A percentile compares a stretch with the other conserved stretches of the same genome.
These are phyloP conservation scores for Regulus satrapa DNA, from an alignment of 2,113 vertebrate genomes.

Conservation along the genomic window DNA sequence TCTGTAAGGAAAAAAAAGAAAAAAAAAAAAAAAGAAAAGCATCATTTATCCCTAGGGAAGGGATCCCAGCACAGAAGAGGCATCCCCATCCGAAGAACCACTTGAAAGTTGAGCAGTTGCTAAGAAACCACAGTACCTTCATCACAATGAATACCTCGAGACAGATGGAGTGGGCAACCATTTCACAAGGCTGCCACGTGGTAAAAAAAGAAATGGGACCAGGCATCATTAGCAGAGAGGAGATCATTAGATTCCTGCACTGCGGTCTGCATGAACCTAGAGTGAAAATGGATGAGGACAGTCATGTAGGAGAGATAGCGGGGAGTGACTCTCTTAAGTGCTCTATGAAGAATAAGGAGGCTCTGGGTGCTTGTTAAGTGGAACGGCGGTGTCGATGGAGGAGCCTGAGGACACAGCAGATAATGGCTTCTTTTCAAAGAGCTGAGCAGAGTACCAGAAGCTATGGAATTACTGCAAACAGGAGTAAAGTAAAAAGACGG, in stretches of 20 bases:
- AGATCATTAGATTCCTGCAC: slow-evolving; percentile 46
- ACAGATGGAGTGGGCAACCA: not conserved
- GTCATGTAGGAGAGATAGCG: slow-evolving; percentile 17
- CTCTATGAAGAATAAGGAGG: slow-evolving; percentile 54
- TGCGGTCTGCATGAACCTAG: not conserved
- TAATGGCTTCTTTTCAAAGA: slow-evolving; percentile 64
- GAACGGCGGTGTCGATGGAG: not conserved
- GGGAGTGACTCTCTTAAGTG: slow-evolving; percentile 9
- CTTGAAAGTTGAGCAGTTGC: slow-evolving; percentile 34
- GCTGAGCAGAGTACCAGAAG: slow-evolving; percentile 20
- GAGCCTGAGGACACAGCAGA: slow-evolving; percentile 47
- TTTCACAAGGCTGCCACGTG: slow-evolving; percentile 3
- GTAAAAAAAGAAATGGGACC: slow-evolving; percentile 1
- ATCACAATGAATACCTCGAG: not conserved
- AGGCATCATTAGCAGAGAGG: slow-evolving; percentile 31
- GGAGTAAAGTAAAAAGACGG: slow-evolving; percentile 31
- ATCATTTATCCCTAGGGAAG: not conserved
- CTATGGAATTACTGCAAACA: slow-evolving; percentile 40
- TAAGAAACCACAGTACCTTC: slow-evolving; percentile 16
- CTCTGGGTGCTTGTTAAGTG: slow-evolving; percentile 62
- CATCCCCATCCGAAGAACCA: not conserved
- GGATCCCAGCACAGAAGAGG: not conserved
- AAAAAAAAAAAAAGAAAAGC: not conserved
- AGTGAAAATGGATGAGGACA: slow-evolving; percentile 7
- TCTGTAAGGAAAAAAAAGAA: not conserved